phyloP scores from a whole-genome alignment of 2,888 invertebrate genomes.

The Cheilosia impressa region DNA sequence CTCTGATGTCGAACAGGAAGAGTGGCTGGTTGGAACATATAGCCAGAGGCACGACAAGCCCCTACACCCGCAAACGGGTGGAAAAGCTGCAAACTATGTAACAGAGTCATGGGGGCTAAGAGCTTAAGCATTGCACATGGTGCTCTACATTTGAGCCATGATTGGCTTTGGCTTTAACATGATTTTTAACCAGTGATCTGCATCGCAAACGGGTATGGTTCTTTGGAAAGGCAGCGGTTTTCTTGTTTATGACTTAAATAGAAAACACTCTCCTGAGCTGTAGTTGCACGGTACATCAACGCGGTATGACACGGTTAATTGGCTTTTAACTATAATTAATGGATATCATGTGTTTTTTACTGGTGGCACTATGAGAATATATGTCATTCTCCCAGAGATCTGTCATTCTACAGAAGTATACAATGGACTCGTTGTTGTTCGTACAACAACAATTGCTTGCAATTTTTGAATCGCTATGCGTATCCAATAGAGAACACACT shows the following conservation, averaged over 20 bases:
- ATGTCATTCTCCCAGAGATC: neutral
- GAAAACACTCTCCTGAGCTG: slow-evolving; percentile 34
- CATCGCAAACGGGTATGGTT: slow-evolving; percentile 15
- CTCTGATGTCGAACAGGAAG: slow-evolving; percentile 59
- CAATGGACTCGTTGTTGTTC: neutral
- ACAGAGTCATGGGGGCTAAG: slow-evolving; percentile 15
- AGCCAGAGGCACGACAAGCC: slow-evolving; percentile 38
- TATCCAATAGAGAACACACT: neutral
- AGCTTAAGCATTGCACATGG: slow-evolving; percentile 40
- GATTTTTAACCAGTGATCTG: neutral
- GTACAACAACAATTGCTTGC: neutral
- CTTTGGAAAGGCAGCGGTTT: slow-evolving; percentile 21
- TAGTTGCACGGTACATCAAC: neutral
- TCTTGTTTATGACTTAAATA: slow-evolving; percentile 22
- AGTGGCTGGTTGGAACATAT: slow-evolving; percentile 62
- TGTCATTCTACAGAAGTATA: neutral
- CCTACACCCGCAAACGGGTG: slow-evolving; percentile 3
- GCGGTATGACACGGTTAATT: slow-evolving; percentile 4
- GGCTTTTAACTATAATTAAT: neutral
- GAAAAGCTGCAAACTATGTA: slow-evolving; percentile 16
- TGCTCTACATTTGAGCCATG: slow-evolving; percentile 39
- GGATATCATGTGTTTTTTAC: neutral
- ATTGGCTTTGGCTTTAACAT: slow-evolving; percentile 21
- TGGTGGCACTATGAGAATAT: neutral
- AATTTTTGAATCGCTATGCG: neutral